A percentile compares a stretch with the other conserved stretches of the same genome.
Conservation (phyloP, 2,113 vertebrate species). For the Fregetta grallaria region DNA sequence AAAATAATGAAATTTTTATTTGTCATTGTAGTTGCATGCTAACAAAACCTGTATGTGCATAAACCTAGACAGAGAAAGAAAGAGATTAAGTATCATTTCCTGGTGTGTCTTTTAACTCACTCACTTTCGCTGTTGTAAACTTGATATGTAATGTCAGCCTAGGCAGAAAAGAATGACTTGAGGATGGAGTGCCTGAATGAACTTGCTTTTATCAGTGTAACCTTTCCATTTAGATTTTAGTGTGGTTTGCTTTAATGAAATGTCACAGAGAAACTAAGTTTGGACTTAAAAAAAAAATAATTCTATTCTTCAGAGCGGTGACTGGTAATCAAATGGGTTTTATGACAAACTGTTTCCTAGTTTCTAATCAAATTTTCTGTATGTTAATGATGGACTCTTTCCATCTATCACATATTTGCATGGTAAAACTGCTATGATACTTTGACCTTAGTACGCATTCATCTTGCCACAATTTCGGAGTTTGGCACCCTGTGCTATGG, state of each 20-base stretch:
- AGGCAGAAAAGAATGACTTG: conserved; percentile 1
- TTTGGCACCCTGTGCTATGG: not conserved
- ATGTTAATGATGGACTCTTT: not conserved
- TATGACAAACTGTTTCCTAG: not conserved
- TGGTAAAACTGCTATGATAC: not conserved
- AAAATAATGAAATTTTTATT: not conserved
- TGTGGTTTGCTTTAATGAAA: not conserved
- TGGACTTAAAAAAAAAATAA: not conserved
- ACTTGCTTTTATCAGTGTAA: not conserved
- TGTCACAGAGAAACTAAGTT: not conserved
- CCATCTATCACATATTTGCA: not conserved
- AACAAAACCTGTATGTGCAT: not conserved
- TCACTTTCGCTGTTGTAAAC: conserved; percentile 27
- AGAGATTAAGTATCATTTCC: not conserved
- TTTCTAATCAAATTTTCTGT: not conserved
- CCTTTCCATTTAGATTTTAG: conserved; percentile 45
- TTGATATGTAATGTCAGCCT: conserved; percentile 32
- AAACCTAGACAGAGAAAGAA: not conserved
- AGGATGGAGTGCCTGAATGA: not conserved
- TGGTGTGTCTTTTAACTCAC: not conserved
- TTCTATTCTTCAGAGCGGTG: not conserved
- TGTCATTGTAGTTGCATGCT: not conserved
- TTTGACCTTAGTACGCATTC: not conserved
- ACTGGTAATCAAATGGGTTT: not conserved
- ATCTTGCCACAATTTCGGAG: not conserved